Evolutionary conservation across 2,113 vertebrate species (phyloP), one percentile per base, ranked within the genome.

Genomic region (Apistogramma diplotaenia): DNA sequence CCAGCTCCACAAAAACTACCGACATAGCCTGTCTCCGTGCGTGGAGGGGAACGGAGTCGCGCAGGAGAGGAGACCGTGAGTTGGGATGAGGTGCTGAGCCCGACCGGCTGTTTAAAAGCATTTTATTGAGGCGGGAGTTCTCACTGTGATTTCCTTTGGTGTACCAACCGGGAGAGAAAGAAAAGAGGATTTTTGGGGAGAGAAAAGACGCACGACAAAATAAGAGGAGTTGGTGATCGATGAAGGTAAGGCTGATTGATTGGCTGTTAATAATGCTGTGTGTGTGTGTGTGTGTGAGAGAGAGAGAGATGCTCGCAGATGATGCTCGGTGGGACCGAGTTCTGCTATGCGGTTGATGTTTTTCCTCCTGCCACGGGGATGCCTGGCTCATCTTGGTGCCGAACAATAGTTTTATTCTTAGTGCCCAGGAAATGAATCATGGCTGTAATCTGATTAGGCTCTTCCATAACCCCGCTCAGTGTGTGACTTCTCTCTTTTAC

Each of bases 241-340:
- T 91, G 84, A 88, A 82, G 91, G 91, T 91, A 75, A 90, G 89
- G 61, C 57, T 29, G 73, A 79, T 76, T 77, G 85, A 87, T 82
- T 23, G 27, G 71, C 56, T 84, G 58, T 84, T 76, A 67, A 71
- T 84, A 25, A 86, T 31, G 73, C 81, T 74, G 76, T 56, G 76
- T 81, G 87, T 78, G 88, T 53, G 87, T 55, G 84, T 58, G 82
- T 21, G n/a, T 46, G 62, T 29, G 73, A 51, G 82, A 76, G 86
- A 59, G 73, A 51, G 82, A 76, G 86, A 59, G 84, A 88, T 43
- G 83, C 78, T 78, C 83, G 77, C 73, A 83, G 78, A 72, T 67
- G 82, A 65, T 76, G 80, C 59, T 62, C 57, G 31, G n/a, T 57
- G 74, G 78, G 62, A 81, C 37, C 27, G 85, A 83, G 75, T 81